phyloP scores from a whole-genome alignment of 2,113 vertebrate genomes.

The Donacobius atricapilla region DNA sequence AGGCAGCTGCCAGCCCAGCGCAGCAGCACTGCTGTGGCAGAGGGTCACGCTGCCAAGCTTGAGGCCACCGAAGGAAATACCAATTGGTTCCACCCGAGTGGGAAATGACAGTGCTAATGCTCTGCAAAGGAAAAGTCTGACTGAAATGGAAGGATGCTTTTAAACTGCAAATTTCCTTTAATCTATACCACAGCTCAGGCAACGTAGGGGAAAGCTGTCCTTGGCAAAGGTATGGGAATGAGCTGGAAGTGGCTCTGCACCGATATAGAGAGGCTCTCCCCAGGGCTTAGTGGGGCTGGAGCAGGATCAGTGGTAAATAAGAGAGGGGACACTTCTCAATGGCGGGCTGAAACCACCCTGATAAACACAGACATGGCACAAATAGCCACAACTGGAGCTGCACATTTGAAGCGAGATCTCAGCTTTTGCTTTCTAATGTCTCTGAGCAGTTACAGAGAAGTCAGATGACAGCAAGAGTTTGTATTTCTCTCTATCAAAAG shows the following conservation, averaged over 20 bases:
- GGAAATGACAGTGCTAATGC: background rate
- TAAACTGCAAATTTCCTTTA: conserved; percentile 2
- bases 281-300: background rate
- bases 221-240: background rate
- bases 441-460: background rate
- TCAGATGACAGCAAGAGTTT: background rate
- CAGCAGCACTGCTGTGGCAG: background rate
- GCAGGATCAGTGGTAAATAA: background rate
- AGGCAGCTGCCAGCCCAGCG: background rate
- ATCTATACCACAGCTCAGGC: background rate
- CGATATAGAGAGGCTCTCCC: background rate
- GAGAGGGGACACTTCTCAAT: background rate
- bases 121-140: background rate
- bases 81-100: background rate
- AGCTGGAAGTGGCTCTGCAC: background rate
- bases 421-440: conserved; percentile 1
- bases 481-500: background rate
- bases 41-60: background rate
- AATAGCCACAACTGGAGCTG: background rate
- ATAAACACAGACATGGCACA: background rate
- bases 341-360: background rate
- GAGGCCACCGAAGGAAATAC: background rate
- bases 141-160: conserved; percentile 5
- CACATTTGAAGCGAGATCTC: background rate
- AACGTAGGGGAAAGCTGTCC: background rate